Evolutionary conservation across 2,888 invertebrate genomes (phyloP).

Genomic region (Kryphioiulus occultus): DNA sequence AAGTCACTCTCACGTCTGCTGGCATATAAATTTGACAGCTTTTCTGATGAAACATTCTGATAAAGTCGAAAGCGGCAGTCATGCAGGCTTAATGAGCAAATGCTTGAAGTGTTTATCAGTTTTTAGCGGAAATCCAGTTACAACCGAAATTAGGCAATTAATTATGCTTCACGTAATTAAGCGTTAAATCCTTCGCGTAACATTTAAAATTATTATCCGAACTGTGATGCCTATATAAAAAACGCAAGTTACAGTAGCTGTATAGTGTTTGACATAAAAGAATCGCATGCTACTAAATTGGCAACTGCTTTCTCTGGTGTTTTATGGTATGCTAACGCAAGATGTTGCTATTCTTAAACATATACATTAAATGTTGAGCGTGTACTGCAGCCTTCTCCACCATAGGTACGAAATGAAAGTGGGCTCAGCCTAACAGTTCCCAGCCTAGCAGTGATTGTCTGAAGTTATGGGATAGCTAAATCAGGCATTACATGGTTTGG

Average conservation of each 20-base stretch:
- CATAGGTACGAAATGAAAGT: too few species aligned
- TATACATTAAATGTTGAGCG: too few species aligned
- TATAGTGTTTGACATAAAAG: too few species aligned
- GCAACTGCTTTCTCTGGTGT: too few species aligned
- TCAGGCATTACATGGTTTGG: too few species aligned
- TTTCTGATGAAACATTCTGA: neutral
- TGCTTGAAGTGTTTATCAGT: constrained; percentile 12
- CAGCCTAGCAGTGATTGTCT: too few species aligned
- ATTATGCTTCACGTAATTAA: neutral
- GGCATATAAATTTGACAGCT: neutral
- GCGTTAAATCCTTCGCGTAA: neutral
- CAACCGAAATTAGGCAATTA: neutral
- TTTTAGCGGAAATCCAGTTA: neutral
- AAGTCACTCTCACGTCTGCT: neutral
- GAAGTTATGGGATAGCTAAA: too few species aligned
- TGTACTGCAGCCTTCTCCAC: too few species aligned
- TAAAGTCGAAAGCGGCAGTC: neutral
- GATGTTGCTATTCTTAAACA: too few species aligned
- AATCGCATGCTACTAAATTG: too few species aligned
- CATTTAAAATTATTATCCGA: neutral
- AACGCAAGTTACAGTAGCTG: neutral
- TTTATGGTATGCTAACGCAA: too few species aligned
- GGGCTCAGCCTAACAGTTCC: too few species aligned
- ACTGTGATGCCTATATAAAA: neutral
- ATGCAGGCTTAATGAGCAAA: neutral